Evolutionary conservation across 2,888 invertebrate genomes (phyloP).

Genomic region (Parnassius orleans): DNA sequence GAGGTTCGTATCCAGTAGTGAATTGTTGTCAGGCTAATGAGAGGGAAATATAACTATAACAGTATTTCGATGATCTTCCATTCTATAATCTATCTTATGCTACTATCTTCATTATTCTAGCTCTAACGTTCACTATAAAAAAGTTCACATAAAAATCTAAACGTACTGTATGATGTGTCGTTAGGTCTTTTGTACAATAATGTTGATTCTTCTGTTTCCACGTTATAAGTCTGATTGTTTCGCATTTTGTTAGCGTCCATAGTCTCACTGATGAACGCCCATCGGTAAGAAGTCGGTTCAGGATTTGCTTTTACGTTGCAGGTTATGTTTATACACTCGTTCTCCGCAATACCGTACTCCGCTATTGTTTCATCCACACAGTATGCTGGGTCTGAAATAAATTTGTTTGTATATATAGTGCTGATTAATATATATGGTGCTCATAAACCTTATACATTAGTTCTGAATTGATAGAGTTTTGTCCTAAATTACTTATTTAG

Average conservation of each 20-base stretch:
- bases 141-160: not conserved
- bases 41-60: too few relatives aligned
- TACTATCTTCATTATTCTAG: too few relatives aligned
- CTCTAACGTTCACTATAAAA: not conserved
- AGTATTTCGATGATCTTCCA: too few relatives aligned
- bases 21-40: too few relatives aligned
- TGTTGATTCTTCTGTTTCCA: slow-evolving; percentile 49
- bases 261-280: slow-evolving; percentile 57
- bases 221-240: slow-evolving; percentile 41
- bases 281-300: slow-evolving; percentile 52
- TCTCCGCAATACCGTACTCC: slow-evolving; percentile 62
- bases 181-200: slow-evolving; percentile 58
- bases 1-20: too few relatives aligned
- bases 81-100: too few relatives aligned
- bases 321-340: slow-evolving; percentile 61
- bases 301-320: slow-evolving; percentile 63
- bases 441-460: too few relatives aligned
- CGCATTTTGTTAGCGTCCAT: slow-evolving; percentile 44
- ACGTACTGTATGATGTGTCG: slow-evolving; percentile 59
- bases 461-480: too few relatives aligned
- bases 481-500: too few relatives aligned
- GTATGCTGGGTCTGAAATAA: slow-evolving; percentile 55
- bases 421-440: too few relatives aligned
- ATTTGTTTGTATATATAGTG: not conserved
- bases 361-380: slow-evolving; percentile 53